Evolutionary conservation across 2,797 vertebrate species (phyloP).

Genomic region (Triplophysa bombifrons): DNA sequence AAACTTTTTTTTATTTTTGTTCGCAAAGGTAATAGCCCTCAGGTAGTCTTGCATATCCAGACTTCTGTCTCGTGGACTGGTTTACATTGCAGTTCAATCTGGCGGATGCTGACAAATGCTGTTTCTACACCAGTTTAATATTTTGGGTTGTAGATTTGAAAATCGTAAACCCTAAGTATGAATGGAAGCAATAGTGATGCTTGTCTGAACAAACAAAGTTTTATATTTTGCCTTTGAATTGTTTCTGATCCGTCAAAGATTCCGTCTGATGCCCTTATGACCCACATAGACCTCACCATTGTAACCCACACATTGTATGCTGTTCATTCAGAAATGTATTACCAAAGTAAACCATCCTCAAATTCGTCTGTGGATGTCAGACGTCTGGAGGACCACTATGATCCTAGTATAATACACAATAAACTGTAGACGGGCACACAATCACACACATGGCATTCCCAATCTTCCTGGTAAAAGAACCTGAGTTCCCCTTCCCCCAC

Average conservation of each 20-base stretch:
- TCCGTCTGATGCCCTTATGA: neutral
- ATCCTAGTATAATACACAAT: neutral
- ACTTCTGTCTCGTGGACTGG: too few species aligned
- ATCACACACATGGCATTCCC: neutral
- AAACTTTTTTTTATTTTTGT: too few species aligned
- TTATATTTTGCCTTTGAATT: neutral
- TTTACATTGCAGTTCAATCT: too few species aligned
- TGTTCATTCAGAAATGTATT: neutral
- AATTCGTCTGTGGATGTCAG: conserved; percentile 12
- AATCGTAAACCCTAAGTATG: too few species aligned
- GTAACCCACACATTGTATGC: neutral
- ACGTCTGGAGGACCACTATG: neutral
- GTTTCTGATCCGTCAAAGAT: neutral
- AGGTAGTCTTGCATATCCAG: too few species aligned
- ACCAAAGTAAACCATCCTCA: neutral
- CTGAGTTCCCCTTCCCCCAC: conserved; percentile 69
- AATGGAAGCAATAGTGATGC: neutral
- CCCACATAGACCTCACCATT: neutral
- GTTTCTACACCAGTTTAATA: too few species aligned
- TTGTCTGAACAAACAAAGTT: neutral
- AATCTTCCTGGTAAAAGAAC: conserved; percentile 59
- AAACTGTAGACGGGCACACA: neutral
- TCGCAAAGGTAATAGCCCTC: too few species aligned
- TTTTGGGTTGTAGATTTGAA: too few species aligned
- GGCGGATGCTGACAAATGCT: too few species aligned